phyloP scores from a whole-genome alignment of 2,113 vertebrate species.

The Taurulus bubalis region DNA sequence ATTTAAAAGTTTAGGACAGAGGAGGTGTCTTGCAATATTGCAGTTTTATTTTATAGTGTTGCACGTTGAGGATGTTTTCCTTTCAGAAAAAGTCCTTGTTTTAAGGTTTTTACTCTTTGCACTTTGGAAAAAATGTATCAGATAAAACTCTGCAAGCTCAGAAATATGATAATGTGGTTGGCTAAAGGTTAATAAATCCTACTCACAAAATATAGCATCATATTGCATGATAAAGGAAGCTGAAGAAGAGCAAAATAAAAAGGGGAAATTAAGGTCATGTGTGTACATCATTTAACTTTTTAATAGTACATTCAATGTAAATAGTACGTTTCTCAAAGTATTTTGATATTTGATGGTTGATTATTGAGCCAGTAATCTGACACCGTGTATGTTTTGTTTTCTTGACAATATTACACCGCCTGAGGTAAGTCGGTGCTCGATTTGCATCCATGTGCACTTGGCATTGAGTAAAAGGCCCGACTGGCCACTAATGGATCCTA shows the following conservation, averaged over 20 bases:
- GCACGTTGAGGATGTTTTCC: not conserved
- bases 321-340: not conserved
- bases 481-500: conserved; percentile 14
- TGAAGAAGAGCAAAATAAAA: not conserved
- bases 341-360: not conserved
- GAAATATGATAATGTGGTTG: not conserved
- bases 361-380: not conserved
- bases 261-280: not conserved
- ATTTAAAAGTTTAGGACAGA: not conserved
- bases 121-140: not conserved
- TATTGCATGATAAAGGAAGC: no score
- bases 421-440: conserved; percentile 19
- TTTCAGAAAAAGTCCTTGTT: not conserved
- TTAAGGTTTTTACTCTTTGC: not conserved
- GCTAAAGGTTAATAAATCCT: not conserved
- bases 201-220: not conserved
- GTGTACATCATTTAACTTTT: not conserved
- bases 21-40: not conserved
- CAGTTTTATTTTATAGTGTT: not conserved
- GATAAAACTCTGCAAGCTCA: no score
- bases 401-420: not conserved
- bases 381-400: not conserved
- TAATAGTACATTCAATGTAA: not conserved
- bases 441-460: conserved; percentile 5
- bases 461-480: conserved; percentile 2